Conservation (phyloP, 30 jellyfish, hydroid and myxozoan species). For the Hydractinia echinata region DNA sequence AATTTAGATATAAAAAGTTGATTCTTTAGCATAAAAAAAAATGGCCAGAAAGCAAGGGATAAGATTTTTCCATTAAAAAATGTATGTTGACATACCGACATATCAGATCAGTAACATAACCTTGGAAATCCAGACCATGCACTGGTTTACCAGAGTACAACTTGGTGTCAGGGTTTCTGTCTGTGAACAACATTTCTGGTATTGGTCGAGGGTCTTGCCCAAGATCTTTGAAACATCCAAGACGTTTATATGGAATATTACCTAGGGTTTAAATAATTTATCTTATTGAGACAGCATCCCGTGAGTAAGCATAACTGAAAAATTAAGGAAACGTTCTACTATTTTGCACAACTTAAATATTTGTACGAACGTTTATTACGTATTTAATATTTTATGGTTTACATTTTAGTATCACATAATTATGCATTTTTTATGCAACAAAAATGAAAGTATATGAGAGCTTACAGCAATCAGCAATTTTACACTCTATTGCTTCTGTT, state of each 20-base stretch:
- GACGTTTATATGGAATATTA: conserved; percentile 55
- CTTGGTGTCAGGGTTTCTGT: conserved; percentile 59
- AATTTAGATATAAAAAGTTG: background rate
- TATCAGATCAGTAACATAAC: conserved; percentile 62
- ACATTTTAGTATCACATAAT: too few relatives aligned
- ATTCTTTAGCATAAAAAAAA: background rate
- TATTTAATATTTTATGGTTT: too few relatives aligned
- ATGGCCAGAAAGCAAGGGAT: background rate
- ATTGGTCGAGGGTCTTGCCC: conserved; percentile 74
- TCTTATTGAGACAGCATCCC: too few relatives aligned
- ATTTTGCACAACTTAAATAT: background rate
- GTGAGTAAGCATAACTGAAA: too few relatives aligned
- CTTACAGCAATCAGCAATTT: conserved; percentile 93
- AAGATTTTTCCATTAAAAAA: background rate
- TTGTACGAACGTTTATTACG: too few relatives aligned
- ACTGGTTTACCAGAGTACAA: conserved; percentile 79
- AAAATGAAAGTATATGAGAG: background rate
- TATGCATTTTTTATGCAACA: too few relatives aligned
- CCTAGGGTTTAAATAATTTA: conserved; percentile 33
- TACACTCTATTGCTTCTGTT: conserved; percentile 61
- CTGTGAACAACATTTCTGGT: conserved; percentile 76
- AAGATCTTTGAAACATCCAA: conserved; percentile 80
- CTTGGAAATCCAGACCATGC: conserved; percentile 71
- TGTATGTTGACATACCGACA: conserved; percentile 49
- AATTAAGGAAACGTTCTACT: too few relatives aligned